phyloP scores from a whole-genome alignment of 2,888 invertebrate species.

The Allygus modestus region DNA sequence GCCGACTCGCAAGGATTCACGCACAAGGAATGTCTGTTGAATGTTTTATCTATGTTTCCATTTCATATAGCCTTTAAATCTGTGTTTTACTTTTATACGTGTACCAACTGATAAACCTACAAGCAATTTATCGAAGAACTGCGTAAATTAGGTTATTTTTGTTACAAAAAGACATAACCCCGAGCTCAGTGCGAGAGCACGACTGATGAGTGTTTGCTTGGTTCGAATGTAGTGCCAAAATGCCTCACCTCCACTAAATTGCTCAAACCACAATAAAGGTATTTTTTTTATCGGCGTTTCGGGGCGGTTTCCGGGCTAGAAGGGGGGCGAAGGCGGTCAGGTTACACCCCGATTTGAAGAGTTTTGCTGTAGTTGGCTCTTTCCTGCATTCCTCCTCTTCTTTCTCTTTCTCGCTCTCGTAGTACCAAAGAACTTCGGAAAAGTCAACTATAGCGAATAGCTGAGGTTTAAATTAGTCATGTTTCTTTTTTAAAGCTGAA shows the following conservation, averaged over 20 bases:
- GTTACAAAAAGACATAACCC: constrained; percentile 36
- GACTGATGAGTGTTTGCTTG: constrained; percentile 23
- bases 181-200: neutral
- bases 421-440: constrained; percentile 48
- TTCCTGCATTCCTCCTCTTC: constrained; percentile 1
- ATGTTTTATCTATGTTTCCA: constrained; percentile 58
- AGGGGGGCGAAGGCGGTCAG: neutral
- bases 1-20: constrained; percentile 9
- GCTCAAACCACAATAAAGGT: constrained; percentile 61
- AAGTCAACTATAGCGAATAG: constrained; percentile 30
- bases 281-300: constrained; percentile 41
- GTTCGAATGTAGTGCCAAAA: constrained; percentile 59
- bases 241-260: constrained; percentile 59
- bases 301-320: neutral
- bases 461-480: constrained; percentile 12
- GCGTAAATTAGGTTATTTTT: constrained; percentile 48
- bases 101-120: constrained; percentile 28
- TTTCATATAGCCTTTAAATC: constrained; percentile 58
- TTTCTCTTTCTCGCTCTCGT: neutral
- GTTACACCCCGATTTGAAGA: neutral
- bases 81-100: constrained; percentile 47
- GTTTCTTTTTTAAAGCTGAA: constrained; percentile 49
- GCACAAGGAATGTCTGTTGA: constrained; percentile 56
- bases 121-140: constrained; percentile 59
- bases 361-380: constrained; percentile 33